Evolutionary conservation across 2,113 vertebrate species (phyloP), one percentile per base, ranked within the genome.

Genomic region (Morphnarchus princeps): DNA sequence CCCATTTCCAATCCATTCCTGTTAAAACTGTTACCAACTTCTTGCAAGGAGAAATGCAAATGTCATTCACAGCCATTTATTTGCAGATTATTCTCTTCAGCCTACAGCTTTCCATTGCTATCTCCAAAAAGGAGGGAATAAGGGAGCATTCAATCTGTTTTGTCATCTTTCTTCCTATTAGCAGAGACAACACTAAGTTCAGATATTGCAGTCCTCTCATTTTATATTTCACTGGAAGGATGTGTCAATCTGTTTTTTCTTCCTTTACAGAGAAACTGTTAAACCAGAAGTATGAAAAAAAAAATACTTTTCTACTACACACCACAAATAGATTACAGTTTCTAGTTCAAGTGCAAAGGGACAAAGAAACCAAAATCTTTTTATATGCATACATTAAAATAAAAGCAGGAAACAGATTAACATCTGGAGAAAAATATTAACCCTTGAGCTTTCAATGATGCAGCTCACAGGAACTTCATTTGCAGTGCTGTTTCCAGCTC

Each of bases 341-440:
- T 87, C 81, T 84, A 87, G 83, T 82, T 95, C 78, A 95, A 94
- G 87, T 82, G 87, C 87, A 95, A 96, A 94, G 78, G 77, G 87
- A 95, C 78, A 94, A 94, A 91, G 80, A 82, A 94, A 87, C 81
- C 70, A 69, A 92, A 72, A 77, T 84, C 80, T 89, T 96, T 95
- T 85, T 76, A 82, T 71, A 84, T 10, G 31, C 81, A 87, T 72
- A 76, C 65, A 95, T 82, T 57, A 85, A 95, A 95, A 89, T 92
- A 91, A 94, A 87, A 95, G 91, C 87, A 95, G 87, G 74, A 93
- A 95, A 91, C 36, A 72, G 77, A 91, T 57, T 79, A 85, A 89
- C 87, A 95, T 73, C 87, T 91, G 87, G 73, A 83, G 86, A 72
- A 91, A 88, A 82, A 38, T 11, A 92, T 87, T 95, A 95, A 95